Evolutionary conservation across 2,888 invertebrate species (phyloP), one percentile per base, ranked within the genome.

Genomic region (Tridacna gigas): DNA sequence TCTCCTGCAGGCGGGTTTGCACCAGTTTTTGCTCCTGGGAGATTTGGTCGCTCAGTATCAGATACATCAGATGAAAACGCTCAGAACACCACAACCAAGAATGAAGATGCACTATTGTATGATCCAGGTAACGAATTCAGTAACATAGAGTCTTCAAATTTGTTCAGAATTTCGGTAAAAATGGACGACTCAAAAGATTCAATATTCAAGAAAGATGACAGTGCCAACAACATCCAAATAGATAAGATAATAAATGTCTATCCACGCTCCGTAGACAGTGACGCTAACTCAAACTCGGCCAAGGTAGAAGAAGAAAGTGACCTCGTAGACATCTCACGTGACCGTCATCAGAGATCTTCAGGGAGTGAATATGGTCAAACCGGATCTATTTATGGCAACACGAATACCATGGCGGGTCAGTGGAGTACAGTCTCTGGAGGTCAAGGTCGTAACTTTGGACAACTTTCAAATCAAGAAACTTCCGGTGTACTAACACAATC

Each of bases 291-390:
- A 5, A 26, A 56, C 20, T 56, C 37, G 26, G 45, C 7, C 45
- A 15, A 37, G 20, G 20, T 20, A 20, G 56, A 15, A 15, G 20
- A 15, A 56, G 15, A 20, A 45, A 45, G 15, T 45, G 67, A 45
- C 28, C 20, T 37, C 47, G 45, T 45, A 20, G n/a, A 7, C 20
- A 20, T n/a, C 12, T 45, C 22, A 45, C 37, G 45, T 20, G 37
- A 67, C 7, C 67, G 67, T 56, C 45, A 67, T 26, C n/a, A 37
- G n/a, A 67, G 20, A 45, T 20, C 67, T 51, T 51, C 48, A 1
- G 51, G 71, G n/a, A 71, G 51, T 26, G 71, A 71, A 25, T 71
- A 71, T 26, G 71, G 71, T 12, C 71, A 71, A 51, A 22, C 25
- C 11, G 71, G 25, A 1, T 25, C 48, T 11, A 3, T 12, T 25